Conservation (phyloP, 2,113 vertebrate genomes). For the Mesitornis unicolor region DNA sequence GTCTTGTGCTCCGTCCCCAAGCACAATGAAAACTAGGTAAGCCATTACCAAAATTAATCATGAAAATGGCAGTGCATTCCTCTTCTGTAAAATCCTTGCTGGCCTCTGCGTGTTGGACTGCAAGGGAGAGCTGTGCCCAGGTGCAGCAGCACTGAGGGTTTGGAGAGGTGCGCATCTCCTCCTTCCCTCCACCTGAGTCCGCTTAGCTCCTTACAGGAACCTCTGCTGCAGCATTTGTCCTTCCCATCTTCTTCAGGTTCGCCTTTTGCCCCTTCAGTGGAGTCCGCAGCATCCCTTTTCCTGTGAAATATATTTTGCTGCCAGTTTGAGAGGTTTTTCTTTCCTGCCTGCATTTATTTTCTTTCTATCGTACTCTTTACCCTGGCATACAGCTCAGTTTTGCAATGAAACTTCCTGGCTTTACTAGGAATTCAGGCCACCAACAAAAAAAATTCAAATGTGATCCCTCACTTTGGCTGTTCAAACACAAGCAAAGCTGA, state of each 20-base stretch:
- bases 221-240: not conserved
- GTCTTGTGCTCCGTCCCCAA: accelerated
- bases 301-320: not conserved
- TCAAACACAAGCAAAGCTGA: constrained; percentile 28
- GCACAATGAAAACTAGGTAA: not conserved
- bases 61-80: not conserved
- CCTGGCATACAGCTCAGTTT: not conserved
- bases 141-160: accelerated
- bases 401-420: constrained; percentile 17
- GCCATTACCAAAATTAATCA: not conserved
- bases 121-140: accelerated
- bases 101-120: accelerated
- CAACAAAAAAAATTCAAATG: not conserved
- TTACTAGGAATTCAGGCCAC: constrained; percentile 14
- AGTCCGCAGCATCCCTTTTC: not conserved
- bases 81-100: not conserved
- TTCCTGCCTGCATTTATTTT: constrained; percentile 41
- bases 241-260: not conserved
- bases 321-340: not conserved
- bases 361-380: not conserved
- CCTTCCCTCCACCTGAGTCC: not conserved
- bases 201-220: not conserved
- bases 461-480: not conserved
- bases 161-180: not conserved
- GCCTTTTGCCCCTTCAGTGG: not conserved